Percentiles rank a stretch among this genome's conserved stretches.
phyloP scores from a whole-genome alignment of 2,797 vertebrate genomes.

The Melanotaenia parkinsoni region DNA sequence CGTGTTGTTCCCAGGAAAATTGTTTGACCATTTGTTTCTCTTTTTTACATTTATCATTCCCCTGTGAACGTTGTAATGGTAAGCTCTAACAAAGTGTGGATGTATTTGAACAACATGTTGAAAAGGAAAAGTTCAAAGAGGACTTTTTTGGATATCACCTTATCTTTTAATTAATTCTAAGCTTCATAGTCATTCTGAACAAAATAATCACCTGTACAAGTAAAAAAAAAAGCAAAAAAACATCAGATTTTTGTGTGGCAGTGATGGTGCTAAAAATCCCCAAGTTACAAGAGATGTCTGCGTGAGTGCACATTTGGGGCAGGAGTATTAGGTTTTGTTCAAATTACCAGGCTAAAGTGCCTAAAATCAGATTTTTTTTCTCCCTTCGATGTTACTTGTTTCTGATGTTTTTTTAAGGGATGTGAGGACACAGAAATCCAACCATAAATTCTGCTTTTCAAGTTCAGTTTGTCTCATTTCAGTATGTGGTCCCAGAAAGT shows the following conservation, averaged over 20 bases:
- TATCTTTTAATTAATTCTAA: neutral
- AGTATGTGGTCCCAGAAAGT: neutral
- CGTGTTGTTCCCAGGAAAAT: slow-evolving; percentile 7
- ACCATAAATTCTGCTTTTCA: neutral
- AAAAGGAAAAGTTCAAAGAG: neutral
- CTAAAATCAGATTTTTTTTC: neutral
- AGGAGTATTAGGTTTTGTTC: too few species aligned
- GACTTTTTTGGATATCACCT: neutral
- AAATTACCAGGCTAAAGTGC: neutral
- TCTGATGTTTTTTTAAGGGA: neutral
- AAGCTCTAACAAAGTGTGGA: neutral
- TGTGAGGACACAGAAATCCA: neutral
- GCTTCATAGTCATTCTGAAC: neutral
- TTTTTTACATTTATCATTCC: neutral
- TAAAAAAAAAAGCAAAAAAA: neutral
- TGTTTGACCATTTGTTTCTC: too few species aligned
- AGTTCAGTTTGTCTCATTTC: neutral
- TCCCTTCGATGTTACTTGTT: neutral
- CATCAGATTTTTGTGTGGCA: neutral
- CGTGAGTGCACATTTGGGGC: neutral
- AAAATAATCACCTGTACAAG: neutral
- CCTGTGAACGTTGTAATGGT: neutral
- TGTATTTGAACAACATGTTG: neutral
- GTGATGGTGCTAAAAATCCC: neutral
- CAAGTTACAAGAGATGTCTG: too few species aligned